phyloP scores from a whole-genome alignment of 1,140 invertebrate species.

The Lasaia peninsularis region DNA sequence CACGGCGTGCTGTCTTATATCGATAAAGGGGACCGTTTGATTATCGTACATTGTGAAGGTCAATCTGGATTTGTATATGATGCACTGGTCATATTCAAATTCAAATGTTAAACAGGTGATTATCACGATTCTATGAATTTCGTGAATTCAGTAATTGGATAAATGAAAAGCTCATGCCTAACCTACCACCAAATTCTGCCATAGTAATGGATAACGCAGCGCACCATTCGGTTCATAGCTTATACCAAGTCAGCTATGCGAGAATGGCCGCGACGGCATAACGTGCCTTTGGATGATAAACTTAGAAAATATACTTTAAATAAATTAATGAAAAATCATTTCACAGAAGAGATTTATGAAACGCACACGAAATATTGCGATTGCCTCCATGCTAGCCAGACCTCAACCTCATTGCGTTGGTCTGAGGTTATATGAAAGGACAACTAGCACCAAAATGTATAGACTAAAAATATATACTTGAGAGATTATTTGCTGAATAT shows the following conservation, averaged over 20 bases:
- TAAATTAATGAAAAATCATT: constrained; percentile 11
- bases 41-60: constrained; percentile 15
- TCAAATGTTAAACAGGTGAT: constrained; percentile 15
- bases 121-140: constrained; percentile 15
- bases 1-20: constrained; percentile 14
- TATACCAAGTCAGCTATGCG: constrained; percentile 16
- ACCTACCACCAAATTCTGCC: constrained; percentile 11
- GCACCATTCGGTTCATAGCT: constrained; percentile 8
- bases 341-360: constrained; percentile 14
- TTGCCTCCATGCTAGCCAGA: constrained; percentile 16
- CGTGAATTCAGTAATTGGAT: constrained; percentile 14
- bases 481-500: constrained; percentile 17
- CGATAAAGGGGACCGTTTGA: constrained; percentile 13
- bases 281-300: constrained; percentile 12
- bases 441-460: constrained; percentile 3
- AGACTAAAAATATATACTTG: constrained; percentile 5
- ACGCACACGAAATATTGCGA: constrained; percentile 3
- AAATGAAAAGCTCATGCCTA: constrained; percentile 13
- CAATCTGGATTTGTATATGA: constrained; percentile 15
- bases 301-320: constrained; percentile 11
- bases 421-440: constrained; percentile 15
- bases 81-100: constrained; percentile 15
- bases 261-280: constrained; percentile 11
- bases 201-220: constrained; percentile 16
- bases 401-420: constrained; percentile 16